Percentiles rank a stretch among this genome's conserved stretches.
These are phyloP conservation scores for Melanocharis versteri DNA, from an alignment of 2,113 vertebrate species.

Conservation along the genomic window DNA sequence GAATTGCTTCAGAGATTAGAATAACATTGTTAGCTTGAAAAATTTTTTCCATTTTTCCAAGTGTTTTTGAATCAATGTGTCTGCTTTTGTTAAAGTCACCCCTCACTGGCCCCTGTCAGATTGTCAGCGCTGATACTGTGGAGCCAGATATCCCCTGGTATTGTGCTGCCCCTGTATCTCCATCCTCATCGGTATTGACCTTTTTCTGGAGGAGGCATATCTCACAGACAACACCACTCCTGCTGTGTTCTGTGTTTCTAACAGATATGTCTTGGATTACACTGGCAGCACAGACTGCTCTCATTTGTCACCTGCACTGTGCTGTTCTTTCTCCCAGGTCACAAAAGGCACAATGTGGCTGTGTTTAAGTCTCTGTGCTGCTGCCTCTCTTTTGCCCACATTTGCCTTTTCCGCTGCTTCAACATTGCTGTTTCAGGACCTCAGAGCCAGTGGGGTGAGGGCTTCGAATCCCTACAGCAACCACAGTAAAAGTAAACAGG, in stretches of 20 bases:
- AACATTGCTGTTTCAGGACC: fast-evolving
- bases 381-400: background rate
- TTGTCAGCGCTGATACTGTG: background rate
- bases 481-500: background rate
- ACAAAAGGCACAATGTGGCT: background rate
- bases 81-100: background rate
- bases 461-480: background rate
- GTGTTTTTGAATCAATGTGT: background rate
- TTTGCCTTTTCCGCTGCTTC: background rate
- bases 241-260: background rate
- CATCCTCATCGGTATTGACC: background rate
- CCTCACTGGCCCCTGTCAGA: background rate
- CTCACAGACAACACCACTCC: background rate
- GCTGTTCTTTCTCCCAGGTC: background rate
- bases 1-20: background rate
- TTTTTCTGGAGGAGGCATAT: background rate
- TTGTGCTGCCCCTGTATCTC: background rate
- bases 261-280: background rate
- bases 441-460: background rate
- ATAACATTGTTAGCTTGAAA: background rate
- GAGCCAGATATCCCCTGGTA: background rate
- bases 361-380: background rate
- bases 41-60: background rate
- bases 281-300: background rate
- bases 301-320: background rate